These are phyloP conservation scores for Leiothrix lutea DNA, from an alignment of 2,113 vertebrate species.

Conservation along the genomic window DNA sequence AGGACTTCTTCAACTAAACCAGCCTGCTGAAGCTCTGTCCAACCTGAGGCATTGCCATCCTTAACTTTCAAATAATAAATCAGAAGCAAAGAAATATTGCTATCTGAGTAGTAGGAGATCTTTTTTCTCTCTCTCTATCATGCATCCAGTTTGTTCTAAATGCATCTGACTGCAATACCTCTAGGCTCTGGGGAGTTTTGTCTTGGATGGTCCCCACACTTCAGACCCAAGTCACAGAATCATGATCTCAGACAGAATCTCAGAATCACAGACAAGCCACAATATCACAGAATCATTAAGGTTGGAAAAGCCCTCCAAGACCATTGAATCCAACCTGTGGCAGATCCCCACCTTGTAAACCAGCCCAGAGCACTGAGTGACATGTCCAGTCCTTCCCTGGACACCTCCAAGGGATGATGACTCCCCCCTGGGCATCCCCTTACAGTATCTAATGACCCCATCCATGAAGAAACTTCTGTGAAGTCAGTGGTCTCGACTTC, in stretches of 20 bases:
- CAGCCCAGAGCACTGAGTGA: background rate
- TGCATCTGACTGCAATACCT: background rate
- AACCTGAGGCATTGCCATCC: background rate
- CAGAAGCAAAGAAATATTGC: background rate
- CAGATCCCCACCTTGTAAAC: background rate
- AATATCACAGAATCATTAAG: background rate
- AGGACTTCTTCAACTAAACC: background rate
- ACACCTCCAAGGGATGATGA: no score
- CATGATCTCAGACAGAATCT: background rate
- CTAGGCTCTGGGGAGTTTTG: background rate
- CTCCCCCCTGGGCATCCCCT: background rate
- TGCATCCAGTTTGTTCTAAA: background rate
- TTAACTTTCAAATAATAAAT: background rate
- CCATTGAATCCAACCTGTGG: background rate
- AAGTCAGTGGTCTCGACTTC: background rate
- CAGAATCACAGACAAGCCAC: background rate
- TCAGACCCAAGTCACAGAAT: background rate
- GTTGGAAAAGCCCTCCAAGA: background rate
- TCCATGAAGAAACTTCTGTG: background rate
- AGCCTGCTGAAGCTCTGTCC: background rate
- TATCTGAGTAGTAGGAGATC: background rate
- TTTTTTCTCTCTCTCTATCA: background rate
- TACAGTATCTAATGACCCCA: background rate
- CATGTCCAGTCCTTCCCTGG: background rate
- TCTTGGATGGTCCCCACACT: background rate